Conservation (phyloP, 2,888 invertebrate genomes). For the Apantesis nais region DNA sequence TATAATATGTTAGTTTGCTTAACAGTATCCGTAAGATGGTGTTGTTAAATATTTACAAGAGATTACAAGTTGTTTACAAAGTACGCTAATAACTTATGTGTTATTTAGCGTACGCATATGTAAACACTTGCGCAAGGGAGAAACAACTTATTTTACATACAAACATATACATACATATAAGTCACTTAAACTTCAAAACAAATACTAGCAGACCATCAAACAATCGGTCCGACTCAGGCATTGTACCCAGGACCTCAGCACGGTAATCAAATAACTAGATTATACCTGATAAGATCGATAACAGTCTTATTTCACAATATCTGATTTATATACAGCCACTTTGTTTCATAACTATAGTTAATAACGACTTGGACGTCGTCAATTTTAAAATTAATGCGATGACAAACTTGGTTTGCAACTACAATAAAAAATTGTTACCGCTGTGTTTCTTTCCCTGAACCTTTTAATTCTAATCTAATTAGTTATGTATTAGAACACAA, state of each 20-base stretch:
- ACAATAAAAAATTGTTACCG: no score
- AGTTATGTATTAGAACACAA: no score
- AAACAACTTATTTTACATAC: background rate
- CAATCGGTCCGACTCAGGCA: no score
- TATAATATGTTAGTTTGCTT: background rate
- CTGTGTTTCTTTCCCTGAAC: no score
- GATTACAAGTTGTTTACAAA: background rate
- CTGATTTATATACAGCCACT: no score
- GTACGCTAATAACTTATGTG: conserved; percentile 7
- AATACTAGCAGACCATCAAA: no score
- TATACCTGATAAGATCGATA: background rate
- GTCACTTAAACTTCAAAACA: no score
- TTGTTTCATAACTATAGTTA: background rate
- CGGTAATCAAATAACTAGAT: no score
- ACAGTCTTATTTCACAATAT: background rate
- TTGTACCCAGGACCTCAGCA: no score
- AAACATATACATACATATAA: no score
- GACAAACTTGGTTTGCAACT: background rate
- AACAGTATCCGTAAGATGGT: background rate
- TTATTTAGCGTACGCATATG: conserved; percentile 6
- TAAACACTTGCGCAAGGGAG: background rate
- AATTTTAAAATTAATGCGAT: background rate
- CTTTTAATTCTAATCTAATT: no score
- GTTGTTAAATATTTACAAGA: conserved; percentile 13
- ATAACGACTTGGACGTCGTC: background rate